A percentile compares a stretch with the other conserved stretches of the same genome.
phyloP scores from a whole-genome alignment of 2,888 invertebrate genomes.

The Yponomeuta plumbellus region DNA sequence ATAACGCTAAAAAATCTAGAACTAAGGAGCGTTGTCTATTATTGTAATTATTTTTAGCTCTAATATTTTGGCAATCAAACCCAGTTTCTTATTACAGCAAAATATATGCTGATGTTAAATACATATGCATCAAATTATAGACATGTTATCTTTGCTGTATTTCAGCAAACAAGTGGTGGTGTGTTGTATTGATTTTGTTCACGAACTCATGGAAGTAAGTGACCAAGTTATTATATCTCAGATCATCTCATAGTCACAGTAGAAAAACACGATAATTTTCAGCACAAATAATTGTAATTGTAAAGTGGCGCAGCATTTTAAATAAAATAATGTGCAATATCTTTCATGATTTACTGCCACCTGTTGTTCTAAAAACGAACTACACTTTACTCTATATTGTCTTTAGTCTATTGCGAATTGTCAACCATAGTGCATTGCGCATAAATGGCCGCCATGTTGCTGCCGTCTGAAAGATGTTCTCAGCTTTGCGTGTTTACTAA shows the following conservation, averaged over 20 bases:
- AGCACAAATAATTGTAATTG: no score
- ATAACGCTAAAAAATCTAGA: neutral
- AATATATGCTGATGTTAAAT: neutral
- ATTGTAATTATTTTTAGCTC: neutral
- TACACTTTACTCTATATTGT: constrained; percentile 48
- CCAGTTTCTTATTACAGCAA: neutral
- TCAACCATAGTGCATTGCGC: constrained; percentile 77
- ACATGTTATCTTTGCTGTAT: neutral
- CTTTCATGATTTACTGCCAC: constrained; percentile 30
- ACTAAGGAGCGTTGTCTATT: neutral
- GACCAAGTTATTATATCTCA: neutral
- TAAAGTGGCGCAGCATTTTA: no score
- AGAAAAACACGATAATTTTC: no score
- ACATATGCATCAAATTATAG: neutral
- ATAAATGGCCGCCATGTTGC: constrained; percentile 78
- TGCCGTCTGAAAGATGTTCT: constrained; percentile 77
- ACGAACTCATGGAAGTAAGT: neutral
- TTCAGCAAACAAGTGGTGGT: neutral
- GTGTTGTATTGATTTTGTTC: neutral
- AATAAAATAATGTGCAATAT: no score
- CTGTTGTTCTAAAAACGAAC: constrained; percentile 39
- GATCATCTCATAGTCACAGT: no score
- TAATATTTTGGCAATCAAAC: neutral
- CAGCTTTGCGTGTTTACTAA: constrained; percentile 77
- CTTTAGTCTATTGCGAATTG: constrained; percentile 72